These are phyloP conservation scores for Ara ararauna DNA, from an alignment of 2,797 vertebrate species.

Conservation along the genomic window DNA sequence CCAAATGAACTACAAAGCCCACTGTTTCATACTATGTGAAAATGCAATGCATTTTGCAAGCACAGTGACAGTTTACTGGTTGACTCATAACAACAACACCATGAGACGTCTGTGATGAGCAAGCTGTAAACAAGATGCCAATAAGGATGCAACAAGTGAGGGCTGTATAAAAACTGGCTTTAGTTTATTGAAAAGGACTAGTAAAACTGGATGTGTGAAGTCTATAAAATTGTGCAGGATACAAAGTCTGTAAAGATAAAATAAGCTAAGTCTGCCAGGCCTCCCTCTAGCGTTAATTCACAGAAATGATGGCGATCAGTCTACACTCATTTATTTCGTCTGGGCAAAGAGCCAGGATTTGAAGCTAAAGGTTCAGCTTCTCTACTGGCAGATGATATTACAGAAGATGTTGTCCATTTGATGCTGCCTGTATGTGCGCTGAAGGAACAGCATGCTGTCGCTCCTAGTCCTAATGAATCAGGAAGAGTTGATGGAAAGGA, in stretches of 20 bases:
- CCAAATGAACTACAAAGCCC: background rate
- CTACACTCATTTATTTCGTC: background rate
- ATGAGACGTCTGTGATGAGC: background rate
- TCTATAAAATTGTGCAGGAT: background rate
- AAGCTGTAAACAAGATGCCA: background rate
- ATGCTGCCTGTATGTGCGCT: background rate
- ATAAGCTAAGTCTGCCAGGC: background rate
- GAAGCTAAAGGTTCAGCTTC: conserved; percentile 45
- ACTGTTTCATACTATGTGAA: background rate
- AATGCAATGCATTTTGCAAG: conserved; percentile 12
- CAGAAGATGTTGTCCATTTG: conserved; percentile 48
- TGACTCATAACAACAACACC: conserved; percentile 14
- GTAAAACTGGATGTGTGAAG: background rate
- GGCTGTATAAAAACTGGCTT: background rate
- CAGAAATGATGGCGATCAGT: background rate
- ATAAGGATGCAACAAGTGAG: background rate
- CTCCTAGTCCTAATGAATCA: conserved; percentile 12
- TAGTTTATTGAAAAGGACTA: background rate
- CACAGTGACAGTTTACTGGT: background rate
- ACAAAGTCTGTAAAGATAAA: background rate
- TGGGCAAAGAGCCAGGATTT: conserved; percentile 35
- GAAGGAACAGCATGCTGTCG: conserved; percentile 39
- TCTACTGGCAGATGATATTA: conserved; percentile 29
- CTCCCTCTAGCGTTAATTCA: conserved; percentile 4
- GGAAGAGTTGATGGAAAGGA: conserved; percentile 26